Base-by-base conservation (phyloP, 2,797 vertebrate genomes). In the Thamnophis elegans region DNA sequence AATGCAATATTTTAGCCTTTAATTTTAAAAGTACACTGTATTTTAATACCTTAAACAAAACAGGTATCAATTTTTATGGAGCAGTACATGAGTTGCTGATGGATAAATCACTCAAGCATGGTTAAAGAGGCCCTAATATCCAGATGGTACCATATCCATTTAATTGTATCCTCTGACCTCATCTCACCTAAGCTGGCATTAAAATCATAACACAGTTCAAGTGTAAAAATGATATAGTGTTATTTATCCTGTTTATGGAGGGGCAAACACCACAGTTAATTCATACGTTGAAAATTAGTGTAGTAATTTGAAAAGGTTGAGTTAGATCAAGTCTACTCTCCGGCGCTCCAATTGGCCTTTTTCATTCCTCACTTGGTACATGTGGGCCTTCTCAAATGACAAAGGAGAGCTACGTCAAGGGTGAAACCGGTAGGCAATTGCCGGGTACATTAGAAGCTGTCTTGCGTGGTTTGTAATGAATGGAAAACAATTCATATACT, bases 221-320 rank as follows among this genome's bases (percentile, higher is more conserved):
- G 98, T 99, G 98, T 99, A 99, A 99, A 99, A 99, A 99, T 99
- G 98, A 99, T 99, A 98, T 98, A 99, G 97, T 98, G 98, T 99
- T 99, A 98, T 99, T 99, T 98, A 98, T 98, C 98, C 98, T 98
- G 98, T 99, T 99, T 99, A 99, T 99, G 97, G 98, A 98, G 98
- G 98, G 97, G 98, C 97, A 97, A 97, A 98, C 98, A 98, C 97
- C 97, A 98, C 98, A 98, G 98, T 98, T 98, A 98, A 98, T 98
- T 98, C 96, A 93, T 93, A 96, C 95, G 96, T 97, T 89, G 95
- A 96, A 96, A 98, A 98, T 97, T 97, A 97, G 97, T 96, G 97
- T 97, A 97, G 97, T 93, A 97, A 96, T 97, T 97, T 97, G 97
- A 97, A 97, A 98, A 97, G 98, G 97, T 97, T 97, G 97, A 97